Evolutionary conservation across 1,140 invertebrate species (phyloP).

Genomic region (Euborellia annulipes): DNA sequence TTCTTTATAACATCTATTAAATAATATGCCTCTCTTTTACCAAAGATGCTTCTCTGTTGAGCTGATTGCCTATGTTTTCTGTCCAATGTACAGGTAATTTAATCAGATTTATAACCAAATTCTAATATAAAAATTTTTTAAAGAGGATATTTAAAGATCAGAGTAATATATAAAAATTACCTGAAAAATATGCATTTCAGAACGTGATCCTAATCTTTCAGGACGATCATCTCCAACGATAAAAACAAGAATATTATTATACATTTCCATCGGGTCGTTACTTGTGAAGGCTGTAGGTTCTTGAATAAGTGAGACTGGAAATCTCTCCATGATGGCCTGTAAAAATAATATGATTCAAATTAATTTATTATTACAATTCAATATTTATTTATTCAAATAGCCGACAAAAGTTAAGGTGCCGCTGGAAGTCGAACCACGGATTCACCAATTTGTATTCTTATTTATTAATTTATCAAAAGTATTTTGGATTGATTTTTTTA

Average conservation of each 20-base stretch:
- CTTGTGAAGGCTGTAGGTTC: slow-evolving; percentile 95
- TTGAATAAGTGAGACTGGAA: slow-evolving; percentile 79
- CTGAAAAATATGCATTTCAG: slow-evolving; percentile 99
- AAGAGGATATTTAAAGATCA: not conserved
- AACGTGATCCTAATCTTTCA: slow-evolving; percentile 37
- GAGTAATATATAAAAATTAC: slow-evolving; percentile 29
- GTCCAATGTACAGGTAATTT: not conserved
- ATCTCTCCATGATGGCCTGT: slow-evolving; percentile 88
- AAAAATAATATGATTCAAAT: slow-evolving; percentile 24
- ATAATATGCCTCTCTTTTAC: too few species aligned
- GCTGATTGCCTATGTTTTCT: too few species aligned
- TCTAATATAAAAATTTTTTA: slow-evolving; percentile 13
- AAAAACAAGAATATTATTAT: slow-evolving; percentile 97
- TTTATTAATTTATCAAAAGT: slow-evolving; percentile 3
- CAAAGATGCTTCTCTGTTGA: not conserved
- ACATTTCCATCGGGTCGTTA: slow-evolving; percentile 88
- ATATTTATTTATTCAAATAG: too few species aligned
- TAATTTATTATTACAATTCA: slow-evolving; percentile 4
- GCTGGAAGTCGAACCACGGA: too few species aligned
- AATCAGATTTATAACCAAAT: slow-evolving; percentile 1
- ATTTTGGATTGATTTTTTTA: too few species aligned
- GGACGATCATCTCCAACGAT: slow-evolving; percentile 57
- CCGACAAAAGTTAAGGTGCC: too few species aligned
- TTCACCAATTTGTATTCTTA: too few species aligned
- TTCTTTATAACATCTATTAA: too few species aligned